Percentiles rank a stretch among this genome's conserved stretches.
Conservation (phyloP, 2,888 invertebrate species). For the Anagyrus pseudococci region DNA sequence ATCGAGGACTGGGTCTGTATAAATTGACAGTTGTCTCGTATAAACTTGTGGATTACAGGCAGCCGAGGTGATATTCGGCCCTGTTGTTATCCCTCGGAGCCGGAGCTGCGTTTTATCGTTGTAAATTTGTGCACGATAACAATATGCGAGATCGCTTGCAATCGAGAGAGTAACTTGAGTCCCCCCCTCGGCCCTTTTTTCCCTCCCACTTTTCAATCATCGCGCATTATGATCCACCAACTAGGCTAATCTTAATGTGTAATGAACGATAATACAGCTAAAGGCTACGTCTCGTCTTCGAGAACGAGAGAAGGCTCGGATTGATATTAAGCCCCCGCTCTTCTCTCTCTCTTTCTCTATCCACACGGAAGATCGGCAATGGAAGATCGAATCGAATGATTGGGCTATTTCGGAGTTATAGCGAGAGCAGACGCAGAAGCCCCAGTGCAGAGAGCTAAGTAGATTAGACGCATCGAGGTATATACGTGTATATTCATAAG, state of each 20-base stretch:
- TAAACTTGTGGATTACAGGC: too few species aligned
- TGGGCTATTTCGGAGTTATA: neutral
- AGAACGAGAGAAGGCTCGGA: too few species aligned
- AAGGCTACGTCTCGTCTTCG: too few species aligned
- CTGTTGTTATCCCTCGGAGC: too few species aligned
- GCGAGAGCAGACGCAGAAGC: neutral
- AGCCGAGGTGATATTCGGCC: too few species aligned
- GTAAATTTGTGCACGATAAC: too few species aligned
- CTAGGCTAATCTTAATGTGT: conserved; percentile 49
- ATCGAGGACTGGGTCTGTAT: too few species aligned
- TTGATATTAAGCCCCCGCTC: too few species aligned
- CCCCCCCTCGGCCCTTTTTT: conserved; percentile 34
- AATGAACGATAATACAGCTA: conserved; percentile 50
- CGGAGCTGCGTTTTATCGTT: too few species aligned
- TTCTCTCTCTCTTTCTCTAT: neutral
- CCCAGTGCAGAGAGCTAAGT: neutral
- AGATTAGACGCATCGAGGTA: neutral
- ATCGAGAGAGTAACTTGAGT: conserved; percentile 50
- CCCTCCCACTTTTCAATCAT: neutral
- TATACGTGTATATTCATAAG: conserved; percentile 1
- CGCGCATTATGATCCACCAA: too few species aligned
- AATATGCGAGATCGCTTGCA: too few species aligned
- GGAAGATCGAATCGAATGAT: conserved; percentile 42
- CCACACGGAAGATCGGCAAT: conserved; percentile 24
- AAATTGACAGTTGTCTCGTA: too few species aligned